These are phyloP conservation scores for Drepanosiphum platanoidis DNA, from an alignment of 2,888 invertebrate species.

Conservation along the genomic window DNA sequence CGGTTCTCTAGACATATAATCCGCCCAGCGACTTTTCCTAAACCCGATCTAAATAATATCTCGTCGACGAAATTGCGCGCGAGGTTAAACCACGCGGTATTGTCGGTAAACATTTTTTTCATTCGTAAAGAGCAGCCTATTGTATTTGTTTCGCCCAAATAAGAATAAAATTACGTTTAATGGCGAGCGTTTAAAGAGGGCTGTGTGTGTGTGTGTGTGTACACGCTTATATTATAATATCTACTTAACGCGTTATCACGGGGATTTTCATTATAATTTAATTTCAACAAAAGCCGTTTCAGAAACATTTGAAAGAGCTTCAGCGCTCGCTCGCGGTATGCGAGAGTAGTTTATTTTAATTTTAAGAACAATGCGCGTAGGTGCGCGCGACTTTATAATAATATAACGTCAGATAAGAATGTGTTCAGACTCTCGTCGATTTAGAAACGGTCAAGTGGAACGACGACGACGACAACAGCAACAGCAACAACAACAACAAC, in stretches of 20 bases:
- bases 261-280: background rate
- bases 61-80: background rate
- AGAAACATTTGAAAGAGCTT: background rate
- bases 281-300: background rate
- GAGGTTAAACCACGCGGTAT: background rate
- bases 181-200: background rate
- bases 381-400: background rate
- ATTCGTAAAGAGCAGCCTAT: background rate
- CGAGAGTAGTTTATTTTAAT: too few species aligned
- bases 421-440: too few species aligned
- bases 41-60: background rate
- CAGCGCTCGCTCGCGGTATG: too few species aligned
- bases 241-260: background rate
- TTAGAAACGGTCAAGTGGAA: constrained; percentile 1
- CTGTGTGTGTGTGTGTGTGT: too few species aligned
- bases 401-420: too few species aligned
- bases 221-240: background rate
- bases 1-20: background rate
- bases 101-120: background rate
- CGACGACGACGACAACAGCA: too few species aligned
- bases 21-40: background rate
- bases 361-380: too few species aligned
- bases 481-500: too few species aligned
- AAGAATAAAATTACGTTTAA: background rate
- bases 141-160: background rate